Conservation (phyloP, 2,797 vertebrate species). For the Muscicapa comitata region DNA sequence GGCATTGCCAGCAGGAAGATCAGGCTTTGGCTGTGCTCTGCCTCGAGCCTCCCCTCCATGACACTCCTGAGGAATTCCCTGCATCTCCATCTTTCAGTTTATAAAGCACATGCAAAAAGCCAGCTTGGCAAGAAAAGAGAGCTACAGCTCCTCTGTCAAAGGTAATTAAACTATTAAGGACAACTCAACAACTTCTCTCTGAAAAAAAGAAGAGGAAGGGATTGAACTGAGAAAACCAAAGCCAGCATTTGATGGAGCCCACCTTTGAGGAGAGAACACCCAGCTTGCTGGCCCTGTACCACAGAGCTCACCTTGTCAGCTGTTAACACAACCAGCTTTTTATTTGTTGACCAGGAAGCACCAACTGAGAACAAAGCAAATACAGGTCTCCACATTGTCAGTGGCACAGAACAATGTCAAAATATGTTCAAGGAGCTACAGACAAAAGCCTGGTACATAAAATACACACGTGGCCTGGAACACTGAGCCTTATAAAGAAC, state of each 20-base stretch:
- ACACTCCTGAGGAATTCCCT: neutral
- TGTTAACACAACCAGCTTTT: neutral
- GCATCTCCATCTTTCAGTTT: neutral
- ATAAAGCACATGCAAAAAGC: neutral
- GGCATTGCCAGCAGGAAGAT: neutral
- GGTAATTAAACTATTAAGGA: neutral
- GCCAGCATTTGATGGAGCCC: neutral
- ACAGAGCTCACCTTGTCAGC: accelerated
- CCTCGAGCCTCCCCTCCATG: neutral
- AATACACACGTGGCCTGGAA: neutral
- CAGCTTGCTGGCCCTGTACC: neutral
- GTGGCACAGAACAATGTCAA: neutral
- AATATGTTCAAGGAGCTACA: neutral
- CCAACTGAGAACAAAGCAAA: neutral
- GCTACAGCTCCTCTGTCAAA: neutral
- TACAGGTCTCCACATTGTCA: neutral
- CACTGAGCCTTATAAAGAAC: neutral
- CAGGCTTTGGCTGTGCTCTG: neutral
- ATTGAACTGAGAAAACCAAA: neutral
- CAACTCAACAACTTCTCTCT: neutral
- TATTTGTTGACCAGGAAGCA: neutral
- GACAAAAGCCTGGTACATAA: neutral
- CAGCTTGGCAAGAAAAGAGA: neutral
- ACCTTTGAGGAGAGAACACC: neutral
- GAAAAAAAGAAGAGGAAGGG: neutral